Base-by-base conservation (phyloP, 1,140 invertebrate genomes). In the Tetranychus cinnabarinus region DNA sequence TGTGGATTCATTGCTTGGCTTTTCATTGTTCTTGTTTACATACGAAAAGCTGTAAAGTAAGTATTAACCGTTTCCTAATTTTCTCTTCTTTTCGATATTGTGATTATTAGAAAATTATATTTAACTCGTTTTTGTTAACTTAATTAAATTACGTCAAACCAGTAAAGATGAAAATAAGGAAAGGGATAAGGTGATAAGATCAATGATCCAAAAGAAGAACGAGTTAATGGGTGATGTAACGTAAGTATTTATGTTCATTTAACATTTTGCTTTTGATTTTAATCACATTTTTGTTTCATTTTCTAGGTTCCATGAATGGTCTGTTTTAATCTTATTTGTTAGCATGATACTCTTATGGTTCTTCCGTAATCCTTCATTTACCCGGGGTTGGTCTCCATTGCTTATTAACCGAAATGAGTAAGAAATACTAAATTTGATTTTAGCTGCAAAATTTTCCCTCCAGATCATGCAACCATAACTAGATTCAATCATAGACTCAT, bases 311-410 rank as follows among this genome's bases (percentile, higher is more conserved):
- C 85, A 90, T 61, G 88, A 95, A 74, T 73, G 68, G 6, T 77
- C 77, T 36, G 83, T 90, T 0, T 80, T 84, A 36, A 64, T 80
- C n/a, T 74, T 88, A 23, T 95, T 95, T 70, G 69, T 87, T 6
- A 63, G 81, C 13, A 80, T 89, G 6, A 81, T 92, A 2, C 63
- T 85, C 55, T 75, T 93, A 62, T 95, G 89, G 83, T 83, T 93
- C 70, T 86, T 90, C 70, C 78, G 88, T 54, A 80, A 82, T 59
- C 88, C 89, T 0, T 82, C 84, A 63, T 86, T 88, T 68, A 80
- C 86, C 65, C 71, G 72, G 1, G 87, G 87, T 15, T 90, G 63
- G 60, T n/a, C 61, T 12, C 23, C 54, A 33, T 23, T 55, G 54
- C 10, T 55, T 12, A n/a, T 47, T 3, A n/a, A 47, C 46, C 46